A percentile compares a stretch with the other conserved stretches of the same genome.
These are phyloP conservation scores for Theristicus caerulescens DNA, from an alignment of 2,113 vertebrate species.

Conservation along the genomic window DNA sequence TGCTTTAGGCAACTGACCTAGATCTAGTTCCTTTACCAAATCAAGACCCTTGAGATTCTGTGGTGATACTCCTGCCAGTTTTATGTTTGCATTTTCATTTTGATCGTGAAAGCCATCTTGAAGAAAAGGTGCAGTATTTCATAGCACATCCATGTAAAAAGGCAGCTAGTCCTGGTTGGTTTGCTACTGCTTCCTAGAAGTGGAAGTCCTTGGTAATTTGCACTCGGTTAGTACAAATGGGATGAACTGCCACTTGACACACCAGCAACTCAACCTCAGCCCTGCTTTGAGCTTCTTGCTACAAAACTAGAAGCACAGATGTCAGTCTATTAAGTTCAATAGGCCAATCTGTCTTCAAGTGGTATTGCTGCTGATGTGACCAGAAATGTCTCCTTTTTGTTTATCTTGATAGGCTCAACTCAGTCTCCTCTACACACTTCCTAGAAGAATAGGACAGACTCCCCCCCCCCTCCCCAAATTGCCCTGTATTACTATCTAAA, in stretches of 20 bases:
- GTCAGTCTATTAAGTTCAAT: not conserved
- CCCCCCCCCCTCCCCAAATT: not conserved
- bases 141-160: fast-evolving
- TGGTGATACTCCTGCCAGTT: not conserved
- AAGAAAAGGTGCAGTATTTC: not conserved
- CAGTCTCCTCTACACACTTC: not conserved
- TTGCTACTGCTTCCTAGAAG: not conserved
- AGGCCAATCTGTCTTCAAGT: not conserved
- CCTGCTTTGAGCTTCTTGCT: not conserved
- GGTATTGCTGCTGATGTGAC: not conserved
- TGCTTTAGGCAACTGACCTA: not conserved
- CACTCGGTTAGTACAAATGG: fast-evolving
- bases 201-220: not conserved
- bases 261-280: not conserved
- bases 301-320: not conserved
- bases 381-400: not conserved
- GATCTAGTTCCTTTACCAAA: not conserved
- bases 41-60: not conserved
- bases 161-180: not conserved
- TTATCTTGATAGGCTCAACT: not conserved
- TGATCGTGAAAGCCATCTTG: not conserved
- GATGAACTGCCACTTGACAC: not conserved
- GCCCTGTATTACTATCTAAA: not conserved
- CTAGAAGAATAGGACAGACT: not conserved
- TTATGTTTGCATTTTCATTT: not conserved